Base-by-base conservation (phyloP, 2,888 invertebrate genomes). In the Nymphalis polychloros region DNA sequence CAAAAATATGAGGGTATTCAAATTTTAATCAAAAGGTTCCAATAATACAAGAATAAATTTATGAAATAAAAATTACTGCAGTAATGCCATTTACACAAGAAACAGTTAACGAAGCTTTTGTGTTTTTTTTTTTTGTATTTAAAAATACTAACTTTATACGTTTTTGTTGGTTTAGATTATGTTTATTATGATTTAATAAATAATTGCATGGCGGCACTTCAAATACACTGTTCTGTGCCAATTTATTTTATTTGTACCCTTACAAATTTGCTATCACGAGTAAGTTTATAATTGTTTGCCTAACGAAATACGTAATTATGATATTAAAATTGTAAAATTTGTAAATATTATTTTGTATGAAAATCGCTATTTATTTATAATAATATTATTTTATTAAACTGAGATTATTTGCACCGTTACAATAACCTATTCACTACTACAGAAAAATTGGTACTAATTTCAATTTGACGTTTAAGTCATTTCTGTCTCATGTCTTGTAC, bases 181-280 rank as follows among this genome's bases (percentile, higher is more conserved):
- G n/a, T 65, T 55, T 23, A 49, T 64, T 47, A 67, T 20, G 55
- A 64, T 67, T 50, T 48, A 49, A 35, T 53, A 57, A 69, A 62
- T 60, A 68, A 63, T 53, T 64, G 67, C 72, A 72, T 72, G 61
- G 63, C 65, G 55, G 55, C 49, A 72, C 63, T 69, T 65, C 61
- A 64, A 69, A 67, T 47, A 65, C 63, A 57, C 67, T 48, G 59
- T 59, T 65, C 63, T 50, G 70, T 72, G 72, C 72, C 70, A 72
- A 70, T 72, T 70, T 70, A 55, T 71, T 72, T 72, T 65, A 70
- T 61, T 72, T 57, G 70, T 72, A 70, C 72, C 72, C 67, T 63
- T 69, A 50, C 27, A 31, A 60, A 48, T 47, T 64, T 63, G 48
- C 16, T 57, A 49, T n/a, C 23, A 68, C 46, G 59, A 35, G 23